phyloP scores from a whole-genome alignment of 2,888 invertebrate species.

The Desoria tigrina region DNA sequence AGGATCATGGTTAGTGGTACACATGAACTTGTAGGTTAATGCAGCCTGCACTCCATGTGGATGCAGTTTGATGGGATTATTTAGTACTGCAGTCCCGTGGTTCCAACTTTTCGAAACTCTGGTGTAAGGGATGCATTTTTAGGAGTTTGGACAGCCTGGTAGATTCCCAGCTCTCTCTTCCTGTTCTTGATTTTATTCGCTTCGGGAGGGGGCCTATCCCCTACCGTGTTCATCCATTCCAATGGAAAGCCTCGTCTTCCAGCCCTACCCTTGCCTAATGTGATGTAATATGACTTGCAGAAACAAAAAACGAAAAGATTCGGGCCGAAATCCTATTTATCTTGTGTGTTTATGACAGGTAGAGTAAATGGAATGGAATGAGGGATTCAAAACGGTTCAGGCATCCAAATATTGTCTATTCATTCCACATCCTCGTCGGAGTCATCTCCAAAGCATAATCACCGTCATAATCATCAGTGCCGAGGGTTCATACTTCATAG shows the following conservation, averaged over 20 bases:
- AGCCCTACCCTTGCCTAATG: conserved; percentile 3
- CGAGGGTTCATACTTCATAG: not conserved
- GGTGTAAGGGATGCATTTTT: no score
- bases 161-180: conserved; percentile 35
- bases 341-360: conserved; percentile 51
- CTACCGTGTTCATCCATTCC: conserved; percentile 50
- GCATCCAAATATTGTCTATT: conserved; percentile 12
- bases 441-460: conserved; percentile 1
- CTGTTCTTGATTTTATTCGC: conserved; percentile 55
- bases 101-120: not conserved
- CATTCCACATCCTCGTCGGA: not conserved
- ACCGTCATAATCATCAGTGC: not conserved
- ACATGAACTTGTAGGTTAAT: not conserved
- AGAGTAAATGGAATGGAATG: conserved; percentile 41
- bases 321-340: conserved; percentile 45
- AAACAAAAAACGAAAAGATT: conserved; percentile 44
- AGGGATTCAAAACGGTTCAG: conserved; percentile 27
- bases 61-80: conserved; percentile 1
- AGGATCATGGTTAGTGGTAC: not conserved
- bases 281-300: conserved; percentile 52
- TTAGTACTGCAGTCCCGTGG: not conserved
- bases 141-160: conserved; percentile 14
- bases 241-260: conserved; percentile 45
- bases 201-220: conserved; percentile 53
- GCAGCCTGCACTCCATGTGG: not conserved